Conservation (phyloP, 2,113 vertebrate genomes). For the Phalacrocorax carbo region DNA sequence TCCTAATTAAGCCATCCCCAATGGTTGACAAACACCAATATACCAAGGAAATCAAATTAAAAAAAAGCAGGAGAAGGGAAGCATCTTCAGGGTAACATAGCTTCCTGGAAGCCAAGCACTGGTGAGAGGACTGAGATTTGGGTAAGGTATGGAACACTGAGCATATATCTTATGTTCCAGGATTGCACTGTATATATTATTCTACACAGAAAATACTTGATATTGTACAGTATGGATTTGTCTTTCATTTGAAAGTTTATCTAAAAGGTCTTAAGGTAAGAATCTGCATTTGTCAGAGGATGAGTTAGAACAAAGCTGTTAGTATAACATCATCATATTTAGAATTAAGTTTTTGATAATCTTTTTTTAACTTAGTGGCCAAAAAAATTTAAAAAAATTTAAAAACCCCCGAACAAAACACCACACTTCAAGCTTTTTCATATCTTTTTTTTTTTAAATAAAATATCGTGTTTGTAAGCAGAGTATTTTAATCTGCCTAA, state of each 20-base stretch:
- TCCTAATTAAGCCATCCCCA: not conserved
- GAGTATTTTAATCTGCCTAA: not conserved
- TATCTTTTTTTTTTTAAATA: not conserved
- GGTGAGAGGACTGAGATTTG: not conserved
- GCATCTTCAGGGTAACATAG: not conserved
- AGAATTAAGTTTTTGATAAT: not conserved
- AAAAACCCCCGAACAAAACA: not conserved
- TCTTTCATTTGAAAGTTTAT: not conserved
- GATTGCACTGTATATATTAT: not conserved
- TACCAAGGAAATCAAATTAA: not conserved
- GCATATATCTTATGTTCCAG: not conserved
- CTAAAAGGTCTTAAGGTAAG: not conserved
- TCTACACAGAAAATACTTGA: not conserved
- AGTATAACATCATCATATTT: not conserved
- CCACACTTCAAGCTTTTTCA: not conserved
- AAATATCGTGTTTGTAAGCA: not conserved
- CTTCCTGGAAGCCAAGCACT: not conserved
- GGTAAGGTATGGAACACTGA: not conserved
- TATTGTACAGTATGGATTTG: not conserved
- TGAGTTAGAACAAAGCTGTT: not conserved
- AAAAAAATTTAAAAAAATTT: not conserved
- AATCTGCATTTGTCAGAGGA: not conserved
- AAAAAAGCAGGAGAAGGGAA: not conserved
- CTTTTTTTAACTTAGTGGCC: not conserved
- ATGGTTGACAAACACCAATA: not conserved